Evolutionary conservation across 2,888 invertebrate genomes (phyloP).

Genomic region (Tortricodes alternella): DNA sequence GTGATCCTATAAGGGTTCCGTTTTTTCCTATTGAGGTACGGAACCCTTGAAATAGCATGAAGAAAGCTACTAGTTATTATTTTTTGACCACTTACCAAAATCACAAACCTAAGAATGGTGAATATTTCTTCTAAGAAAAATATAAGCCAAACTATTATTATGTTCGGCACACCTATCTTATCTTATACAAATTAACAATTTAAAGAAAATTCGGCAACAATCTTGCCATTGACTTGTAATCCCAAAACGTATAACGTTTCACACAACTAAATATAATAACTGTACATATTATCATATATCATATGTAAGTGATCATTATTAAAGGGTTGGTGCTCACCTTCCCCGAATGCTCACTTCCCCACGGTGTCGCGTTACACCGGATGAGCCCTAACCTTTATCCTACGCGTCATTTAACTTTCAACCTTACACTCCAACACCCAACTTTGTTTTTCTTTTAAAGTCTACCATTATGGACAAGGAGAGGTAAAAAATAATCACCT

Average conservation of each 20-base stretch:
- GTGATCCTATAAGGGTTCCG: too few species aligned
- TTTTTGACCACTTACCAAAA: too few species aligned
- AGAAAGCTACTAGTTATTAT: too few species aligned
- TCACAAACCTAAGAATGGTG: too few species aligned
- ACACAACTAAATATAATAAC: conserved; percentile 43
- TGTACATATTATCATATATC: conserved; percentile 15
- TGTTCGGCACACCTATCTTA: too few species aligned
- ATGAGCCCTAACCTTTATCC: conserved; percentile 65
- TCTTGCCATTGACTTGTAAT: not conserved
- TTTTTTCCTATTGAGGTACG: too few species aligned
- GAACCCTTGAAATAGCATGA: too few species aligned
- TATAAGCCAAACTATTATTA: too few species aligned
- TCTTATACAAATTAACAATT: too few species aligned
- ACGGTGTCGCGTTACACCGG: conserved; percentile 77
- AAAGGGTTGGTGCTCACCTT: conserved; percentile 20
- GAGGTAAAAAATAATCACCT: conserved; percentile 2
- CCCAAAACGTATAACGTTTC: too few species aligned
- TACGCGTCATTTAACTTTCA: conserved; percentile 11
- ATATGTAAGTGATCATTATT: conserved; percentile 20
- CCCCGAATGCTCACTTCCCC: conserved; percentile 60
- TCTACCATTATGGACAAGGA: conserved; percentile 6
- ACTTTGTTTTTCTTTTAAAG: conserved; percentile 31
- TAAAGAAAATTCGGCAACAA: not conserved
- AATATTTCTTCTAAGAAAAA: too few species aligned
- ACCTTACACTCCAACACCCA: conserved; percentile 35